Evolutionary conservation across 2,113 vertebrate genomes (phyloP), one percentile per base, ranked within the genome.

Genomic region (Coracopsis vasa): DNA sequence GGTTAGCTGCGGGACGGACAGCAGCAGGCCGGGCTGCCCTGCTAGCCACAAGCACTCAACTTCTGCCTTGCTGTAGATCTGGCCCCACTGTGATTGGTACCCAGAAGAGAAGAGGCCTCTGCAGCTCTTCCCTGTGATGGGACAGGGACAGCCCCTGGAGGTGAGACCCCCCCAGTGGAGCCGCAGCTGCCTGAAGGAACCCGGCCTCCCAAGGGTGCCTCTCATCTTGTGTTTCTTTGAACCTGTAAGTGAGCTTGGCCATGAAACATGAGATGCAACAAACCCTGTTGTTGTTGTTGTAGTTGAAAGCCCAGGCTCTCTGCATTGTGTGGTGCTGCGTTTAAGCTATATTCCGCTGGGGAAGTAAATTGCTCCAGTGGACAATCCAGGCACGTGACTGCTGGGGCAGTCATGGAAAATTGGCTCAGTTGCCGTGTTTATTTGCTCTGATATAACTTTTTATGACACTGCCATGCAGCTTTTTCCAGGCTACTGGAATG

Each of bases 401-500:
- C 74, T 33, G 39, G 75, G 64, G 37, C 37, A 61, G 71, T 94
- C 86, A 93, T 91, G 96, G 96, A 97, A 96, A 94, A 53, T 94
- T 95, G 94, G 92, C 95, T 92, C 8, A 0, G 44, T 79, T 88
- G 35, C 73, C 1, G 1, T 89, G 91, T 94, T 89, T 96, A 73
- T 95, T 95, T 95, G 78, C 80, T 85, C 80, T 77, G 94, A 96
- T 96, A 95, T 1, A 81, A 91, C 84, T 89, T 94, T 17, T 82
- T 80, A 66, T 91, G 88, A 87, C 73, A 60, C 31, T 67, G 61
- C 33, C 73, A 35, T 75, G 83, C 61, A 91, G 92, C 44, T 95
- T 95, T 96, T 95, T 89, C 94, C 92, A 91, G 73, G 37, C 77
- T 86, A 19, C 24, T 91, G 95, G 95, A 95, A 85, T 85, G 45